A percentile compares a stretch with the other conserved stretches of the same genome.
Conservation (phyloP, 2,888 invertebrate species). For the Drosophila paracracens region DNA sequence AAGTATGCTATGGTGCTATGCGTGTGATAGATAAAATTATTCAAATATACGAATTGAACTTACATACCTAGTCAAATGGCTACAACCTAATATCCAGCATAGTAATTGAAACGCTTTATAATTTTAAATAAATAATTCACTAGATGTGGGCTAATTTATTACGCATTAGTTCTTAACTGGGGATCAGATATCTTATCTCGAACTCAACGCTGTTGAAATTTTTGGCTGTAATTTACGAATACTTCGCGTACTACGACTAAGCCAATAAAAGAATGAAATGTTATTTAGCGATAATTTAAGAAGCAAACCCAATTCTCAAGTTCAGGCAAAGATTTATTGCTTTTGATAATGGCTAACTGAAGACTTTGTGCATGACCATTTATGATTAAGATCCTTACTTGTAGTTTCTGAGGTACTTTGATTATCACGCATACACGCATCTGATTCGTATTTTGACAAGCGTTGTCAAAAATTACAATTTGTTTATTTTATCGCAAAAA, state of each 20-base stretch:
- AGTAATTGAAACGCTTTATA: background rate
- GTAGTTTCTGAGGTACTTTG: background rate
- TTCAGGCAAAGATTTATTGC: constrained; percentile 62
- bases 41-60: background rate
- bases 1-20: constrained; percentile 46
- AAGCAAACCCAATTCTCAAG: constrained; percentile 6
- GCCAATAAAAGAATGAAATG: constrained; percentile 9
- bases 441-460: constrained; percentile 14
- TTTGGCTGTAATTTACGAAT: constrained; percentile 27
- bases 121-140: constrained; percentile 8
- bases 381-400: constrained; percentile 5
- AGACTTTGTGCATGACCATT: constrained; percentile 51
- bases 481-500: constrained; percentile 32
- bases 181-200: constrained; percentile 37
- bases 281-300: constrained; percentile 21
- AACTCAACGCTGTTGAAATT: constrained; percentile 12
- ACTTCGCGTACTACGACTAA: background rate
- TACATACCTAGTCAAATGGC: background rate
- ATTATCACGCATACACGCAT: constrained; percentile 7
- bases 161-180: background rate
- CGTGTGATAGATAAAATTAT: background rate
- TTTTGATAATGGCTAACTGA: constrained; percentile 56
- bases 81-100: background rate
- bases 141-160: constrained; percentile 19
- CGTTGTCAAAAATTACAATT: constrained; percentile 14